Evolutionary conservation across 2,113 vertebrate species (phyloP).

Genomic region (Scortum barcoo): DNA sequence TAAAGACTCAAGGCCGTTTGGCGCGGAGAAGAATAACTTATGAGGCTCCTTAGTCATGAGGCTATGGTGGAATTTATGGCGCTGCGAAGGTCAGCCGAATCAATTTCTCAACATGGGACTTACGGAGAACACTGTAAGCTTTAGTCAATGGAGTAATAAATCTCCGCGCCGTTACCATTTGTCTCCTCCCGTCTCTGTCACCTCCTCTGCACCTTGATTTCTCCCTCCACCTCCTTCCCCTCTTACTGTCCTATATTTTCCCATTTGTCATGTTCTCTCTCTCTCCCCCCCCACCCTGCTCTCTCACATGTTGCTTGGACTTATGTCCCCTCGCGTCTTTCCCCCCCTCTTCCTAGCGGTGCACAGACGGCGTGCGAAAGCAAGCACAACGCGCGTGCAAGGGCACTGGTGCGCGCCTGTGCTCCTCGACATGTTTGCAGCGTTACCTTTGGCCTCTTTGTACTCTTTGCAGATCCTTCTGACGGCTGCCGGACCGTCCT

Average conservation of each 20-base stretch:
- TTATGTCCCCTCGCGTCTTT: neutral
- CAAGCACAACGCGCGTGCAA: slow-evolving; percentile 17
- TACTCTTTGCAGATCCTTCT: slow-evolving; percentile 85
- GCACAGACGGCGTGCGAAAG: slow-evolving; percentile 40
- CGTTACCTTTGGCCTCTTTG: slow-evolving; percentile 86
- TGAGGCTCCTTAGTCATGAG: slow-evolving; percentile 43
- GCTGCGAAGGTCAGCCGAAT: slow-evolving; percentile 65
- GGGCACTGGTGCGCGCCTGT: slow-evolving; percentile 10
- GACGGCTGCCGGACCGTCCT: slow-evolving; percentile 82
- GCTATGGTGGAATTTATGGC: slow-evolving; percentile 56
- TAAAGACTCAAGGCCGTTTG: slow-evolving; percentile 30
- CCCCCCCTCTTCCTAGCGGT: slow-evolving; percentile 16
- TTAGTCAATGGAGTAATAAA: slow-evolving; percentile 63
- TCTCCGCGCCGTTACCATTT: slow-evolving; percentile 44
- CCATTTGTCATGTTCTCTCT: slow-evolving; percentile 22
- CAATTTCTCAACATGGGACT: slow-evolving; percentile 64
- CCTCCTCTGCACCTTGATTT: slow-evolving; percentile 8
- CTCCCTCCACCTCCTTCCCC: slow-evolving; percentile 12
- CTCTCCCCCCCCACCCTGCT: neutral
- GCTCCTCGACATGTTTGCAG: slow-evolving; percentile 16
- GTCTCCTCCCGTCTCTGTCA: slow-evolving; percentile 50
- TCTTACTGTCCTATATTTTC: slow-evolving; percentile 23
- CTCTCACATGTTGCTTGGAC: neutral
- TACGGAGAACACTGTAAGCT: slow-evolving; percentile 51
- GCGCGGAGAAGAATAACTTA: slow-evolving; percentile 39